Evolutionary conservation across 2,888 invertebrate species (phyloP).

Genomic region (Eudemis profundana): DNA sequence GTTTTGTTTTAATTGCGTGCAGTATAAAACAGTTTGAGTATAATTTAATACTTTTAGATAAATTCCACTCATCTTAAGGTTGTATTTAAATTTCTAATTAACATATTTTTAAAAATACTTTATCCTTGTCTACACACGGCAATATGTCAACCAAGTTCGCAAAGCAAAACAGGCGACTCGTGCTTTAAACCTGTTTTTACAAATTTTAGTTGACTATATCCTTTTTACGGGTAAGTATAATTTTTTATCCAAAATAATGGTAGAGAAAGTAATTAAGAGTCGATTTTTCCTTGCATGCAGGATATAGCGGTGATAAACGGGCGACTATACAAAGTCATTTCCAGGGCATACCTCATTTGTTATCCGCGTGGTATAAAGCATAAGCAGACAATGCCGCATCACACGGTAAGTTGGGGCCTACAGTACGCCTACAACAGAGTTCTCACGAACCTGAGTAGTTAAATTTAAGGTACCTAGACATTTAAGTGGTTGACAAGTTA

Average conservation of each 20-base stretch:
- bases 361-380: slow-evolving; percentile 53
- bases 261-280: slow-evolving; percentile 43
- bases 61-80: no score
- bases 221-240: not conserved
- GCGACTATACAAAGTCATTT: slow-evolving; percentile 52
- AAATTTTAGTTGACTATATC: no score
- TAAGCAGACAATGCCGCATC: slow-evolving; percentile 57
- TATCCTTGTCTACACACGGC: no score
- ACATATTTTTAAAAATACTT: no score
- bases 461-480: no score
- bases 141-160: no score
- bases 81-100: no score
- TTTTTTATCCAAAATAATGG: not conserved
- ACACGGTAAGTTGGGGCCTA: slow-evolving; percentile 1
- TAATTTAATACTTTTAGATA: no score
- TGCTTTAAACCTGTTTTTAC: no score
- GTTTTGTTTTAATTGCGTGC: slow-evolving; percentile 3
- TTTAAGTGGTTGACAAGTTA: no score
- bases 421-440: slow-evolving; percentile 4
- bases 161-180: no score
- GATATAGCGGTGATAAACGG: slow-evolving; percentile 46
- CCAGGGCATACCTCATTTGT: slow-evolving; percentile 68
- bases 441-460: no score
- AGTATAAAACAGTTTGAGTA: not conserved
- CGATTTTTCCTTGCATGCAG: slow-evolving; percentile 47